Conservation (phyloP, 1,140 invertebrate species). For the Daktulosphaira vitifoliae region DNA sequence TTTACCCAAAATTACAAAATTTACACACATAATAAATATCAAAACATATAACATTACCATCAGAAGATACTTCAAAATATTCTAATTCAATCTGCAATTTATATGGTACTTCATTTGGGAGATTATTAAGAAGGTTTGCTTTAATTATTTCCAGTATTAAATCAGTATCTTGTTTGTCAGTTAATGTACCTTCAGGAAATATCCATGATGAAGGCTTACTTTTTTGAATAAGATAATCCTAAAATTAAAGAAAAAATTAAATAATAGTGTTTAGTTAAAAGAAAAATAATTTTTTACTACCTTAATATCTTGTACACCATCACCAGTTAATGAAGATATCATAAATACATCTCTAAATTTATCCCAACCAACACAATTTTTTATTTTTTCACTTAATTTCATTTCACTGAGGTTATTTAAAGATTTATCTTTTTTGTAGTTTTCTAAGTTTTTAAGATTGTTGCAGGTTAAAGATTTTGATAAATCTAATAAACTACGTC, state of each 20-base stretch:
- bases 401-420: neutral
- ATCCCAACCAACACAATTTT: constrained; percentile 52
- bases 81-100: constrained; percentile 56
- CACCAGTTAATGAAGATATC: constrained; percentile 69
- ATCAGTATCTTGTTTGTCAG: constrained; percentile 58
- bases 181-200: constrained; percentile 55
- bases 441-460: neutral
- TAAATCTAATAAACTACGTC: constrained; percentile 61
- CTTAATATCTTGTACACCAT: constrained; percentile 65
- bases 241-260: constrained; percentile 39
- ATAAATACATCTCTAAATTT: constrained; percentile 79
- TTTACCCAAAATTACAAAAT: too few species aligned
- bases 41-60: constrained; percentile 42
- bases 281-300: constrained; percentile 43
- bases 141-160: constrained; percentile 63
- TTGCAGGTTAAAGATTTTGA: constrained; percentile 60
- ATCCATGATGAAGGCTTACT: constrained; percentile 58
- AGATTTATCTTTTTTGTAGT: neutral
- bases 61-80: constrained; percentile 53
- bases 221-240: constrained; percentile 60
- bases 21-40: too few species aligned
- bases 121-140: constrained; percentile 67
- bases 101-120: constrained; percentile 77
- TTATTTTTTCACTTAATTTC: constrained; percentile 6
- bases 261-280: too few species aligned